A percentile compares a stretch with the other conserved stretches of the same genome.
These are phyloP conservation scores for Chrysoperla carnea DNA, from an alignment of 1,140 invertebrate species.

Conservation along the genomic window DNA sequence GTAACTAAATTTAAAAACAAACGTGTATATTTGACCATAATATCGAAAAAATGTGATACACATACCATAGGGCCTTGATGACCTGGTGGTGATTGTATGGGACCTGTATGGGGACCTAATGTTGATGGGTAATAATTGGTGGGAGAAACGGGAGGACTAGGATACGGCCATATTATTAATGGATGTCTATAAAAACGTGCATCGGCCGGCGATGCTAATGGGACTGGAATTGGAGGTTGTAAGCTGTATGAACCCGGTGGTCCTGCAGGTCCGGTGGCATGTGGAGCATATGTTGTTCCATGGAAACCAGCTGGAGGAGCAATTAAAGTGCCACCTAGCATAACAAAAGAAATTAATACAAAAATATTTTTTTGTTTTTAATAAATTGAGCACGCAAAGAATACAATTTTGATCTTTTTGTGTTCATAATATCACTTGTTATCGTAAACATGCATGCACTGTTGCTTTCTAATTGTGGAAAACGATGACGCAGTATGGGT, in stretches of 20 bases:
- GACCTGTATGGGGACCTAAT: slow-evolving; percentile 23
- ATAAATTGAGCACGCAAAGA: background rate
- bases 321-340: background rate
- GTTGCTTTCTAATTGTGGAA: background rate
- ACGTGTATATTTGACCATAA: too few species aligned
- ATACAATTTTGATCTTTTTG: background rate
- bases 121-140: slow-evolving; percentile 59
- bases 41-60: too few species aligned
- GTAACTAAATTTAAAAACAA: too few species aligned
- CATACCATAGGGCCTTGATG: slow-evolving; percentile 6
- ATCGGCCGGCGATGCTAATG: slow-evolving; percentile 25
- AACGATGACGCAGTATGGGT: background rate
- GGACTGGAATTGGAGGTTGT: slow-evolving; percentile 19
- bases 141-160: slow-evolving; percentile 78
- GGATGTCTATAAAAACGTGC: slow-evolving; percentile 19
- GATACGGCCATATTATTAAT: slow-evolving; percentile 68
- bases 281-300: slow-evolving; percentile 7
- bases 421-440: background rate
- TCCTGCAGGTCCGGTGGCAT: slow-evolving; percentile 18
- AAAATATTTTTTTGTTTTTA: background rate
- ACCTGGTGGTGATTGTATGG: slow-evolving; percentile 9
- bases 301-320: background rate
- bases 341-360: background rate
- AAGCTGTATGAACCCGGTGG: background rate
- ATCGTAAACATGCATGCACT: background rate